phyloP scores from a whole-genome alignment of 2,797 vertebrate species.

The Helarctos malayanus region DNA sequence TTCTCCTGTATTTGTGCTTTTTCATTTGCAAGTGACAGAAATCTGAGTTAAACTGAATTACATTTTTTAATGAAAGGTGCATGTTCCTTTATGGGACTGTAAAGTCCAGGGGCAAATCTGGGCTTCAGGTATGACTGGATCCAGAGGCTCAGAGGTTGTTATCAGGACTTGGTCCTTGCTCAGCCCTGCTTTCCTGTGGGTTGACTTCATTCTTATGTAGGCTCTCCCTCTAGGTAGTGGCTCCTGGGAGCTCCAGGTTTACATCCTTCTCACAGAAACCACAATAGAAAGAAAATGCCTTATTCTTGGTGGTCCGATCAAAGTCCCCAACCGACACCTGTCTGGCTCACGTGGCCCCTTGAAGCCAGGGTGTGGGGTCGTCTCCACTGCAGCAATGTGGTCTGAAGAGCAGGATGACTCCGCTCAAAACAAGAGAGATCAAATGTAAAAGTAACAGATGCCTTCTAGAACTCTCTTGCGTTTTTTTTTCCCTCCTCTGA shows the following conservation, averaged over 20 bases:
- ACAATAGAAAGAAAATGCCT: neutral
- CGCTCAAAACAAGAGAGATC: neutral
- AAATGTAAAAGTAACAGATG: neutral
- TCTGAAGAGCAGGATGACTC: neutral
- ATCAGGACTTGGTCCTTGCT: neutral
- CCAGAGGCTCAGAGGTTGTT: neutral
- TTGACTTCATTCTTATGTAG: neutral
- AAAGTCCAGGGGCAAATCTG: neutral
- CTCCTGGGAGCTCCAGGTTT: neutral
- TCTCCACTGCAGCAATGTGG: neutral
- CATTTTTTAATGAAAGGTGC: neutral
- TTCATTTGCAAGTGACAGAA: constrained; percentile 27
- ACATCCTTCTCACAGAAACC: neutral
- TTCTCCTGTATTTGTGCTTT: constrained; percentile 11
- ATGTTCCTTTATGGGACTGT: neutral
- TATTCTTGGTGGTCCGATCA: neutral
- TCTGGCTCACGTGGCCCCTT: neutral
- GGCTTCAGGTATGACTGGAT: neutral
- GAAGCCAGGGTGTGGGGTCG: neutral
- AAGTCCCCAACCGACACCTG: neutral
- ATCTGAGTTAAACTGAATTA: neutral
- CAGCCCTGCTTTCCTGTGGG: neutral
- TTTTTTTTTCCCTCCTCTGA: neutral
- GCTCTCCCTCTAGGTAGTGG: neutral
- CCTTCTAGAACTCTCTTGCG: neutral